Conservation (phyloP, 2,888 invertebrate species). For the Platycheirus rosarum region DNA sequence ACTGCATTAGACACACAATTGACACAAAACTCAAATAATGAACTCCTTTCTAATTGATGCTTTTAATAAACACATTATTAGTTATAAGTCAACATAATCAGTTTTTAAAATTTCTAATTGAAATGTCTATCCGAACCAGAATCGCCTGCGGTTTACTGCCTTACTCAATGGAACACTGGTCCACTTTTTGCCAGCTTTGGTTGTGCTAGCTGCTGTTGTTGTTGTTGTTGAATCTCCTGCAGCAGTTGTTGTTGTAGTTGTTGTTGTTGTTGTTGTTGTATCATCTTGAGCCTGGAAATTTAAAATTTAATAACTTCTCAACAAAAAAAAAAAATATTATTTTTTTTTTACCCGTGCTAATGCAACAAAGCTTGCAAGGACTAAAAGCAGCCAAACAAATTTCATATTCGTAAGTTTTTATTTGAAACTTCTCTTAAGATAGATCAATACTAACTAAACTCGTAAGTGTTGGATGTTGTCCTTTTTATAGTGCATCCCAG, state of each 20-base stretch:
- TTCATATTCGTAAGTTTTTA: slow-evolving; percentile 29
- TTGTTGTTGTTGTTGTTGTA: background rate
- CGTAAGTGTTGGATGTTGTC: background rate
- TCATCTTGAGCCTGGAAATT: background rate
- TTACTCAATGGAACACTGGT: slow-evolving; percentile 16
- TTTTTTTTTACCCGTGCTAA: slow-evolving; percentile 9
- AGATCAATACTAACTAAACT: slow-evolving; percentile 7
- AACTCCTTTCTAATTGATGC: too few relatives aligned
- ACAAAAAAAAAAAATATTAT: too few relatives aligned
- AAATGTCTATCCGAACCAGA: slow-evolving; percentile 26
- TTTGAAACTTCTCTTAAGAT: background rate
- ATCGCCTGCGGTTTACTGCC: background rate
- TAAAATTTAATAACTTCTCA: too few relatives aligned
- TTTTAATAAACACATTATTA: too few relatives aligned
- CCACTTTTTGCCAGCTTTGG: slow-evolving; percentile 26
- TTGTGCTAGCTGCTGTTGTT: slow-evolving; percentile 27
- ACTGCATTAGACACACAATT: too few relatives aligned
- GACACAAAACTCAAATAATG: too few relatives aligned
- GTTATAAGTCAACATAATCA: too few relatives aligned
- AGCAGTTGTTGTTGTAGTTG: background rate
- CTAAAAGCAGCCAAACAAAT: slow-evolving; percentile 28
- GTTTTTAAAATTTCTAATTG: background rate
- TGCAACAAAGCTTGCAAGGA: slow-evolving; percentile 24
- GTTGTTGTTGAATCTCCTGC: background rate
- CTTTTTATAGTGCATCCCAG: slow-evolving; percentile 22